Conservation (phyloP, 2,113 vertebrate genomes). For the Tautogolabrus adspersus region DNA sequence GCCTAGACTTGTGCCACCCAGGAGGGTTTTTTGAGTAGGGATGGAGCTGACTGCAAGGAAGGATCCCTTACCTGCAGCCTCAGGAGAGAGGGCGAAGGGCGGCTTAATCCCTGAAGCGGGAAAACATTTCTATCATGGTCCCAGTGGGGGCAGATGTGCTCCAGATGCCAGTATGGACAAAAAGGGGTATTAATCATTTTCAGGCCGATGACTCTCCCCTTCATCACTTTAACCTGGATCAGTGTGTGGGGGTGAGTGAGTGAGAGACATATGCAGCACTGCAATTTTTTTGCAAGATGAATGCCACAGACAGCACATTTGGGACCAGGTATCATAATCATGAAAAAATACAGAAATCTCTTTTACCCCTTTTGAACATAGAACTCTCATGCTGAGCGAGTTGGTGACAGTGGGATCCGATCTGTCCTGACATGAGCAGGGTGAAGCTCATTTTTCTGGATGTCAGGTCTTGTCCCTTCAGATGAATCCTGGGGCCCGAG, state of each 20-base stretch:
- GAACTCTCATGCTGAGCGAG: constrained; percentile 38
- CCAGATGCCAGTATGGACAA: constrained; percentile 69
- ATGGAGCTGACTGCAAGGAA: constrained; percentile 16
- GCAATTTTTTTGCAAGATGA: not conserved
- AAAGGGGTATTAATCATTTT: constrained; percentile 86
- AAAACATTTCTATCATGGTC: constrained; percentile 68
- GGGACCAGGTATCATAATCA: constrained; percentile 42
- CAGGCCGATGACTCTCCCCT: constrained; percentile 77
- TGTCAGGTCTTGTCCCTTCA: constrained; percentile 78
- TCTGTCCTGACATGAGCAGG: constrained; percentile 56
- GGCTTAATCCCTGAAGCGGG: constrained; percentile 77
- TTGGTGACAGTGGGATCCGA: constrained; percentile 69
- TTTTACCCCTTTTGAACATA: constrained; percentile 42
- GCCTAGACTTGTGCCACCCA: constrained; percentile 29
- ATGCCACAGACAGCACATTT: not conserved
- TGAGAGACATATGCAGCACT: constrained; percentile 23
- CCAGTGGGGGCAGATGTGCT: constrained; percentile 69
- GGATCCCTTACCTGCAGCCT: constrained; percentile 59
- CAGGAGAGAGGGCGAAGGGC: constrained; percentile 62
- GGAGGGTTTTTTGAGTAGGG: constrained; percentile 21
- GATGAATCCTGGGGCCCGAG: constrained; percentile 71
- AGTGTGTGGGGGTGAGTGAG: not conserved
- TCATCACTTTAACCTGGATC: constrained; percentile 56
- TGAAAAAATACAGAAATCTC: too few species aligned
- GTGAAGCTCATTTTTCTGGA: constrained; percentile 81